Base-by-base conservation (phyloP, 2,797 vertebrate species). In the Halcyon smyrnensis region DNA sequence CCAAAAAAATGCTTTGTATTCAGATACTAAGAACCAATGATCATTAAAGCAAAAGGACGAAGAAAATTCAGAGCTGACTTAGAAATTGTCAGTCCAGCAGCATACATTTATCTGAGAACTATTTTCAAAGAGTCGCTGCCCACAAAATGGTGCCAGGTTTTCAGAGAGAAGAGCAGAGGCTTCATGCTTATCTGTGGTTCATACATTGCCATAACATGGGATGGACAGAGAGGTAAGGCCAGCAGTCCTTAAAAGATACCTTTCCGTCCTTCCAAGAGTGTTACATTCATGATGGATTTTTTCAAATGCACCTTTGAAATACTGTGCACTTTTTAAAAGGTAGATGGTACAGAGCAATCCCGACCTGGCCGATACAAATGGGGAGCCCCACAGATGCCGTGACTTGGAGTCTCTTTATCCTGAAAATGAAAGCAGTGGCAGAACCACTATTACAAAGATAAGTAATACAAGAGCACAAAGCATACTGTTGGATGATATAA, bases 201-300 rank as follows among this genome's bases (percentile, higher is more conserved):
- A 60, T 34, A 39, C 2, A 19, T 23, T 54, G 18, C 41, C 6
- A 2, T 60, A 63, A 32, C 14, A 27, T 0, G 0, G 56, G 34
- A 60, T 25, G 14, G 56, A 60, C 10, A 2, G 36, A 69, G 36
- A 54, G 7, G 8, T 32, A 80, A 88, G 25, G 30, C 16, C n/a
- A 81, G 21, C 6, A n/a, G 3, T 69, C 16, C 25, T 56, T 84
- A 65, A 67, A 67, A 81, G 12, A 54, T 7, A 74, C 6, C 16
- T 46, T 73, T 75, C 14, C 37, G 7, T 57, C 27, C 19, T 37
- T 53, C 41, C 48, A 71, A 89, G 43, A 5, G 30, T n/a, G 34
- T 16, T 45, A 53, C 1, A n/a, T 23, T 15, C 15, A 32, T 57
- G 4, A 60, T 18, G 10, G 16, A 50, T 45, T 54, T 90, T 64